Conservation (phyloP, 1,140 invertebrate genomes). For the Calycopis cecrops region DNA sequence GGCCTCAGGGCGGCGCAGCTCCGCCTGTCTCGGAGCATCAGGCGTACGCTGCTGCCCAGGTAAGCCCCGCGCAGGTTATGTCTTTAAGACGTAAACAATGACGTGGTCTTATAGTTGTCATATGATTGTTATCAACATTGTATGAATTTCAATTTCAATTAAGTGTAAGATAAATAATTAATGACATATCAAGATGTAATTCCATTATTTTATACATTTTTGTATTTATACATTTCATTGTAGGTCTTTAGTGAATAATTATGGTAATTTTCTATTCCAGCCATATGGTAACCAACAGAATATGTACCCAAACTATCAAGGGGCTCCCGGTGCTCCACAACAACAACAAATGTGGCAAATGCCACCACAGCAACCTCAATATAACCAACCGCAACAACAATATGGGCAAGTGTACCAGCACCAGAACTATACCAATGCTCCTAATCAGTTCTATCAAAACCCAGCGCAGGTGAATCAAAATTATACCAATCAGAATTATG, state of each 20-base stretch:
- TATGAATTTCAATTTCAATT: not conserved
- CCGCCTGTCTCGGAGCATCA: slow-evolving; percentile 43
- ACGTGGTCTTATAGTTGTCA: slow-evolving; percentile 44
- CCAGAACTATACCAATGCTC: slow-evolving; percentile 41
- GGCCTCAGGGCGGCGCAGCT: slow-evolving; percentile 48
- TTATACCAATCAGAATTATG: slow-evolving; percentile 48
- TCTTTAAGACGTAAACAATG: slow-evolving; percentile 57
- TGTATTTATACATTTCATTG: no score
- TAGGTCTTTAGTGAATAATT: no score
- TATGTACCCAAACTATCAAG: slow-evolving; percentile 51
- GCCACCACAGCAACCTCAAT: slow-evolving; percentile 43
- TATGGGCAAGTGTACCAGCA: slow-evolving; percentile 55
- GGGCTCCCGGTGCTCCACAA: slow-evolving; percentile 27
- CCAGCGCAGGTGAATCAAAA: slow-evolving; percentile 48
- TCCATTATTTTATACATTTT: no score
- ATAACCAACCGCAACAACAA: slow-evolving; percentile 45
- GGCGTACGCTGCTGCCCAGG: slow-evolving; percentile 46
- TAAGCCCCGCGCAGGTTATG: slow-evolving; percentile 47
- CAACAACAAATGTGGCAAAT: slow-evolving; percentile 47
- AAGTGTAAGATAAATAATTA: no score
- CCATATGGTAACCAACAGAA: slow-evolving; percentile 54
- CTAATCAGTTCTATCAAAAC: slow-evolving; percentile 54
- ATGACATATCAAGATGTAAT: no score
- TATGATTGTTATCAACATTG: slow-evolving; percentile 15
- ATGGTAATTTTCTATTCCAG: slow-evolving; percentile 39